A percentile compares a stretch with the other conserved stretches of the same genome.
Conservation (phyloP, 2,797 vertebrate species). For the Rhinatrema bivittatum region DNA sequence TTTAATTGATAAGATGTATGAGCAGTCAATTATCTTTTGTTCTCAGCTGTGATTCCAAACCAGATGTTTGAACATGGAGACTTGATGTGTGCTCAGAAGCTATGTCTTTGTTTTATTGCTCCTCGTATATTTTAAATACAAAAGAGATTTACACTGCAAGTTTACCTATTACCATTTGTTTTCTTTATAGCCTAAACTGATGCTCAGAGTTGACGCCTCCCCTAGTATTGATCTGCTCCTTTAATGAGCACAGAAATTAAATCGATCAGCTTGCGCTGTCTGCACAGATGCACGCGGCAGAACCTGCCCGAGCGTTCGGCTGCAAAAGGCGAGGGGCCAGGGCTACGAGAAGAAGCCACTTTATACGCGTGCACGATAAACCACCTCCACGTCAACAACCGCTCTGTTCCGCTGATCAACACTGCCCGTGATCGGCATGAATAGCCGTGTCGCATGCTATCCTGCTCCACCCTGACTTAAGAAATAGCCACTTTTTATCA, state of each 20-base stretch:
- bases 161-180: conserved; percentile 13
- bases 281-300: no score
- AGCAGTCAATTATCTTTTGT: conserved; percentile 29
- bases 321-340: no score
- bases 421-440: no score
- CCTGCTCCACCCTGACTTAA: no score
- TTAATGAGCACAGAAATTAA: conserved; percentile 4
- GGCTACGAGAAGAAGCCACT: no score
- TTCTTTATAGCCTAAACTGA: conserved; percentile 11
- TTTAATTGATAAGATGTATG: conserved; percentile 29
- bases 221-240: conserved; percentile 16
- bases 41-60: conserved; percentile 29
- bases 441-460: no score
- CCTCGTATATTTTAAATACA: conserved; percentile 29
- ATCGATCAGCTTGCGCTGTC: conserved; percentile 6
- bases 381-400: no score
- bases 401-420: no score
- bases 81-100: conserved; percentile 24
- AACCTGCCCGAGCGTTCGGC: no score
- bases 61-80: conserved; percentile 41
- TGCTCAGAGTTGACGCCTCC: conserved; percentile 3
- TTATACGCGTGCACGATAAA: no score
- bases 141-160: conserved; percentile 15
- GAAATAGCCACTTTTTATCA: no score
- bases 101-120: conserved; percentile 38